phyloP scores from a whole-genome alignment of 2,113 vertebrate genomes.

The Chrysemys picta region DNA sequence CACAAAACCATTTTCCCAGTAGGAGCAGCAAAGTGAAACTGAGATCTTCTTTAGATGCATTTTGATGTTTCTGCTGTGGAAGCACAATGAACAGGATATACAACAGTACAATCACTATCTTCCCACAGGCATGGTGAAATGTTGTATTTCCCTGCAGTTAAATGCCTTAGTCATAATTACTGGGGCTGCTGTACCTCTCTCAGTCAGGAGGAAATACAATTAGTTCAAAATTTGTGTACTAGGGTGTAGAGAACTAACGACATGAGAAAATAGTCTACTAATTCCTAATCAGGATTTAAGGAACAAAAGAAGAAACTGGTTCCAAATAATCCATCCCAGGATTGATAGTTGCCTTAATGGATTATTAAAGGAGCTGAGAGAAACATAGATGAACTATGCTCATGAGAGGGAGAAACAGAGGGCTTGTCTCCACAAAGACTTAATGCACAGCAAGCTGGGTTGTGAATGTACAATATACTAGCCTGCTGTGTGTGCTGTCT shows the following conservation, averaged over 20 bases:
- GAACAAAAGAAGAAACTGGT: not conserved
- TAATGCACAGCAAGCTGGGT: not conserved
- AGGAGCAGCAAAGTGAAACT: not conserved
- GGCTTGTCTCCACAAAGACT: not conserved
- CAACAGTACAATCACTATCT: not conserved
- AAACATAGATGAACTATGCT: not conserved
- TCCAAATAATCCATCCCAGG: not conserved
- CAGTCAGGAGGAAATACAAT: not conserved
- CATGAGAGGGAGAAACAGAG: not conserved
- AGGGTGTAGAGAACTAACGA: not conserved
- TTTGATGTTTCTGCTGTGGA: not conserved
- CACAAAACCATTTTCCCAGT: not conserved
- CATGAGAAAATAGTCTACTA: not conserved
- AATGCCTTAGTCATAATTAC: not conserved
- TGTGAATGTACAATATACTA: not conserved
- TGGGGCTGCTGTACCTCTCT: not conserved
- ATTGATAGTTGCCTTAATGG: not conserved
- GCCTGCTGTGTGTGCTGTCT: not conserved
- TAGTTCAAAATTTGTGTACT: not conserved
- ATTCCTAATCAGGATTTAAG: not conserved
- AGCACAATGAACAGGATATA: not conserved
- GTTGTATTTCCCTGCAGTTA: fast-evolving
- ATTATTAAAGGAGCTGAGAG: not conserved
- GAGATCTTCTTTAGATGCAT: not conserved
- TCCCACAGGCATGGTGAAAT: not conserved